Conservation (phyloP, 2,888 invertebrate genomes). For the Cenopis cana region DNA sequence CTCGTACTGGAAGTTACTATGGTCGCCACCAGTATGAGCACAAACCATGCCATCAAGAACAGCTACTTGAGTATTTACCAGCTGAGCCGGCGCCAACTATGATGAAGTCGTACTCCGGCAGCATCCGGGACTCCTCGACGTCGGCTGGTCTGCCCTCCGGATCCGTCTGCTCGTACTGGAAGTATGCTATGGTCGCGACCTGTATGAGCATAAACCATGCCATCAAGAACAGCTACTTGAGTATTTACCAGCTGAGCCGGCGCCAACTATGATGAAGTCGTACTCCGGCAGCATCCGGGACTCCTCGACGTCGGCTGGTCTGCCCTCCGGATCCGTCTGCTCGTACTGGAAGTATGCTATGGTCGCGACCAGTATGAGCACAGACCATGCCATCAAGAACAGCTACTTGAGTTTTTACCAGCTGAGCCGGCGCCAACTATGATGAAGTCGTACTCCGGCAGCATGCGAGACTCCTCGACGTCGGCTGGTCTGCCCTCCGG, state of each 20-base stretch:
- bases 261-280: conserved; percentile 94
- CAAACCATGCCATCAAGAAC: conserved; percentile 90
- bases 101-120: conserved; percentile 92
- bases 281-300: conserved; percentile 88
- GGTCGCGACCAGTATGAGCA: conserved; percentile 93
- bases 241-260: conserved; percentile 91
- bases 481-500: conserved; percentile 92
- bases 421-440: conserved; percentile 95
- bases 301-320: conserved; percentile 89
- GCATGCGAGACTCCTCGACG: conserved; percentile 86
- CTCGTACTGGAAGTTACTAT: conserved; percentile 94
- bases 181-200: conserved; percentile 94
- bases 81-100: conserved; percentile 95
- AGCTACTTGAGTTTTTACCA: conserved; percentile 75
- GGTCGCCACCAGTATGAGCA: conserved; percentile 93
- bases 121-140: conserved; percentile 86
- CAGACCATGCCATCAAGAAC: conserved; percentile 90
- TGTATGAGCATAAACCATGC: conserved; percentile 94
- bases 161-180: conserved; percentile 93
- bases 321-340: conserved; percentile 92
- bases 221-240: conserved; percentile 72
- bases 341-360: conserved; percentile 95
- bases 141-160: conserved; percentile 92
- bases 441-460: conserved; percentile 92
- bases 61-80: conserved; percentile 75